Percentiles rank a stretch among this genome's conserved stretches.
These are phyloP conservation scores for Typhlichthys subterraneus DNA, from an alignment of 2,797 vertebrate species.

Conservation along the genomic window DNA sequence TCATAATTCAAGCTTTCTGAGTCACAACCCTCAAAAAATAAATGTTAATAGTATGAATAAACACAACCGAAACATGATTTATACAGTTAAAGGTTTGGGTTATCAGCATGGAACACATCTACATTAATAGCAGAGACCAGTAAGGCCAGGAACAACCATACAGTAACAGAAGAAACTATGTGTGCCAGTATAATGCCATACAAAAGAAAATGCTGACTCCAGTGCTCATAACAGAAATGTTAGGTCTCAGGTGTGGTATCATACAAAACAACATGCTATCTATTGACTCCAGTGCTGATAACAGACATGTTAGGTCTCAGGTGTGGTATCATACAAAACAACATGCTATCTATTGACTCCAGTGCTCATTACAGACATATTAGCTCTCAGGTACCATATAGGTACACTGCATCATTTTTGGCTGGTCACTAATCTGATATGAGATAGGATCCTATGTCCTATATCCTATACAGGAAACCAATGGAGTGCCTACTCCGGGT, in stretches of 20 bases:
- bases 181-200: constrained; percentile 17
- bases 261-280: not conserved
- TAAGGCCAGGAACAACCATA: too few relatives aligned
- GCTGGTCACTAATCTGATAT: constrained; percentile 35
- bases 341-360: constrained; percentile 19
- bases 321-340: too few relatives aligned
- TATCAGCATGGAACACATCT: too few relatives aligned
- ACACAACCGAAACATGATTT: not conserved
- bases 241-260: not conserved
- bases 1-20: too few relatives aligned
- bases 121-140: too few relatives aligned
- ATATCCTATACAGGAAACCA: too few relatives aligned
- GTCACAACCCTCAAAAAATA: too few relatives aligned
- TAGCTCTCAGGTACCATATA: not conserved
- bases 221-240: not conserved
- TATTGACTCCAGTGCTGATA: constrained; percentile 13
- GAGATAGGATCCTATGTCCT: not conserved
- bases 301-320: constrained; percentile 5
- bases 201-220: constrained; percentile 22
- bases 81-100: too few relatives aligned
- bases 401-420: constrained; percentile 4
- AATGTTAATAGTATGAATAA: too few relatives aligned
- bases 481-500: too few relatives aligned
- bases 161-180: not conserved
- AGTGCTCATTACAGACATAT: not conserved